These are phyloP conservation scores for Caranx ignobilis DNA, from an alignment of 2,113 vertebrate species.

Conservation along the genomic window DNA sequence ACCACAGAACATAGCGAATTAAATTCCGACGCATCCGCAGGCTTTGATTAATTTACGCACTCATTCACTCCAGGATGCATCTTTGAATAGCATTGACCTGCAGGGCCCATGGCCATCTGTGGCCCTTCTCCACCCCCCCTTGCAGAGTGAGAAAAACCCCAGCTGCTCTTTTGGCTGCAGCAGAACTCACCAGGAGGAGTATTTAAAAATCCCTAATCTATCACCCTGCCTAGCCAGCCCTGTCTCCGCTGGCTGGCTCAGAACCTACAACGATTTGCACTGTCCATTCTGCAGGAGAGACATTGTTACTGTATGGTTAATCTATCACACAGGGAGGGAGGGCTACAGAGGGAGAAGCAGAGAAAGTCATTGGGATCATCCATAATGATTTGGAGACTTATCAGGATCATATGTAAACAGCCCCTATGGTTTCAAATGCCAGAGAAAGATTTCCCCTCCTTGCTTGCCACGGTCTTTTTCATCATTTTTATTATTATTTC, in stretches of 20 bases:
- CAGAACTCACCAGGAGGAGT: constrained; percentile 73
- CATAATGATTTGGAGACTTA: constrained; percentile 63
- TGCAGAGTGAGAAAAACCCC: constrained; percentile 65
- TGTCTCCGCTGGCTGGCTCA: constrained; percentile 58
- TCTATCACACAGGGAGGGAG: constrained; percentile 45
- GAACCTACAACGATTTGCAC: constrained; percentile 62
- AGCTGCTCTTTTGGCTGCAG: constrained; percentile 76
- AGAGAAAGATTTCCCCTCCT: constrained; percentile 23
- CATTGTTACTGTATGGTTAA: constrained; percentile 52
- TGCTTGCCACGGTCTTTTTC: constrained; percentile 17
- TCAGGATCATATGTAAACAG: constrained; percentile 58
- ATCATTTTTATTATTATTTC: constrained; percentile 57
- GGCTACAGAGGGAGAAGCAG: constrained; percentile 1
- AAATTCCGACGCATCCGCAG: constrained; percentile 47
- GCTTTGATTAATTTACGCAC: constrained; percentile 55
- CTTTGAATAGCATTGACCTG: constrained; percentile 69
- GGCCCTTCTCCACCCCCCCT: constrained; percentile 48
- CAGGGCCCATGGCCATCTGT: constrained; percentile 71
- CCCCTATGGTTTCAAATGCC: constrained; percentile 40
- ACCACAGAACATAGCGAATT: constrained; percentile 24
- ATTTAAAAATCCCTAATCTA: constrained; percentile 80
- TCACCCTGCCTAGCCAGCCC: constrained; percentile 68
- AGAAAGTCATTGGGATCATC: constrained; percentile 60
- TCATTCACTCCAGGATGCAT: constrained; percentile 62
- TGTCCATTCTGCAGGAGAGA: constrained; percentile 60